A percentile compares a stretch with the other conserved stretches of the same genome.
These are phyloP conservation scores for Micrasema minimum DNA, from an alignment of 1,140 invertebrate genomes.

Conservation along the genomic window DNA sequence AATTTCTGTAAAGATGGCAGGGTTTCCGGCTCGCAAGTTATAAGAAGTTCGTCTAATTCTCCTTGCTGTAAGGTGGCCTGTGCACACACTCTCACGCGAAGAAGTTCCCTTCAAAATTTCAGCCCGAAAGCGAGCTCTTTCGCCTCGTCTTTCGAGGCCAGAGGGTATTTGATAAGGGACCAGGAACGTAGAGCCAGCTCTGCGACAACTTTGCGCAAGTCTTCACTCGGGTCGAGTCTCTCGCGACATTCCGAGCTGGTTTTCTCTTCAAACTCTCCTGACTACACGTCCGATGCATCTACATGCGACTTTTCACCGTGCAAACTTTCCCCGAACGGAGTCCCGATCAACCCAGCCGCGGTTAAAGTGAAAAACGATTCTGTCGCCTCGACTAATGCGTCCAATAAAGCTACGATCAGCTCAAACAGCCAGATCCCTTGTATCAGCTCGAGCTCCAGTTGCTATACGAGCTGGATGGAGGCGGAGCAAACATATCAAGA, in stretches of 20 bases:
- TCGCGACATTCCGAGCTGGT: slow-evolving; percentile 38
- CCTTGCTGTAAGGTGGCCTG: slow-evolving; percentile 15
- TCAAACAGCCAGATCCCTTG: slow-evolving; percentile 36
- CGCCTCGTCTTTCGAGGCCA: slow-evolving; percentile 35
- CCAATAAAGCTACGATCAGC: slow-evolving; percentile 41
- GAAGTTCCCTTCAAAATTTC: slow-evolving; percentile 50
- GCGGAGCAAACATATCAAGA: slow-evolving; percentile 28
- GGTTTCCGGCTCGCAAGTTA: not conserved
- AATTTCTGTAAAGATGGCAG: slow-evolving; percentile 17
- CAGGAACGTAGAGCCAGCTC: slow-evolving; percentile 33
- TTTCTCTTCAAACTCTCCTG: slow-evolving; percentile 44
- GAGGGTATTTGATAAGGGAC: not conserved
- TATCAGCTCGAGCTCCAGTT: slow-evolving; percentile 47
- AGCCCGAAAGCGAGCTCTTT: slow-evolving; percentile 39
- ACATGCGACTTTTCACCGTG: slow-evolving; percentile 49
- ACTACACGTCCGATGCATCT: slow-evolving; percentile 47
- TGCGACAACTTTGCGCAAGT: slow-evolving; percentile 31
- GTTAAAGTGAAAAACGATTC: slow-evolving; percentile 11
- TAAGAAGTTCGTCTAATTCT: slow-evolving; percentile 11
- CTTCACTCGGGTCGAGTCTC: slow-evolving; percentile 17
- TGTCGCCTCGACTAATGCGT: slow-evolving; percentile 30
- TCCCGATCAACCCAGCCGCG: not conserved
- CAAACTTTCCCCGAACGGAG: slow-evolving; percentile 36
- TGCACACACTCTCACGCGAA: slow-evolving; percentile 27
- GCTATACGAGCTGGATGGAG: slow-evolving; percentile 49